phyloP scores from a whole-genome alignment of 2,888 invertebrate genomes.

The Pyrrhopygopsis socrates region DNA sequence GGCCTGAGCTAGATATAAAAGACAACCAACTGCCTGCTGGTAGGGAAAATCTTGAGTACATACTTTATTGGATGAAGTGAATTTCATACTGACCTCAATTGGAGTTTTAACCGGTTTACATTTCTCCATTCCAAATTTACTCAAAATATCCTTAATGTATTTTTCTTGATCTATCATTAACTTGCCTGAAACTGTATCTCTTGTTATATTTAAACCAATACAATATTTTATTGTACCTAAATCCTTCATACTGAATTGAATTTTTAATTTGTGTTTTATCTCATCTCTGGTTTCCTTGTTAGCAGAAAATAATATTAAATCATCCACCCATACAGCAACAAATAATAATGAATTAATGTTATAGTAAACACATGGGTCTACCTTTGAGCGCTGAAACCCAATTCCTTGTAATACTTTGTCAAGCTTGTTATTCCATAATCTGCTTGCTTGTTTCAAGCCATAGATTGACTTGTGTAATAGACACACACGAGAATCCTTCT shows the following conservation, averaged over 20 bases:
- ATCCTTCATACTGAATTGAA: constrained; percentile 60
- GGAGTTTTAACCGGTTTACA: constrained; percentile 61
- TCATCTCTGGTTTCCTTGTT: constrained; percentile 21
- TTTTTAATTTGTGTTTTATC: constrained; percentile 37
- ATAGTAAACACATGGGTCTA: constrained; percentile 74
- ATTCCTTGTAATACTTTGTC: constrained; percentile 45
- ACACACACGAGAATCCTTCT: constrained; percentile 53
- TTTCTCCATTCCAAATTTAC: constrained; percentile 52
- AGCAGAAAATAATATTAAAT: constrained; percentile 55
- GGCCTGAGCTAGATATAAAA: constrained; percentile 53
- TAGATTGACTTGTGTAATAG: constrained; percentile 63
- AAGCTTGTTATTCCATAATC: constrained; percentile 71
- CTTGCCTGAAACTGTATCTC: constrained; percentile 22
- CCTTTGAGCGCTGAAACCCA: constrained; percentile 55
- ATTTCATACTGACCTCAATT: neutral
- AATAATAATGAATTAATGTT: constrained; percentile 36
- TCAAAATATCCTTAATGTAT: constrained; percentile 60
- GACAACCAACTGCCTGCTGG: constrained; percentile 30
- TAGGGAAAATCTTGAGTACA: neutral
- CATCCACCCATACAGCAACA: constrained; percentile 79
- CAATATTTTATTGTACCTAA: constrained; percentile 49
- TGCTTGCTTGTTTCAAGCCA: constrained; percentile 68
- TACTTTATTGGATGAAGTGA: neutral
- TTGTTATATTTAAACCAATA: constrained; percentile 54
- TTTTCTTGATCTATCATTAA: constrained; percentile 59